Percentiles rank a stretch among this genome's conserved stretches.
phyloP scores from a whole-genome alignment of 2,797 vertebrate genomes.

The Hirundo rustica region DNA sequence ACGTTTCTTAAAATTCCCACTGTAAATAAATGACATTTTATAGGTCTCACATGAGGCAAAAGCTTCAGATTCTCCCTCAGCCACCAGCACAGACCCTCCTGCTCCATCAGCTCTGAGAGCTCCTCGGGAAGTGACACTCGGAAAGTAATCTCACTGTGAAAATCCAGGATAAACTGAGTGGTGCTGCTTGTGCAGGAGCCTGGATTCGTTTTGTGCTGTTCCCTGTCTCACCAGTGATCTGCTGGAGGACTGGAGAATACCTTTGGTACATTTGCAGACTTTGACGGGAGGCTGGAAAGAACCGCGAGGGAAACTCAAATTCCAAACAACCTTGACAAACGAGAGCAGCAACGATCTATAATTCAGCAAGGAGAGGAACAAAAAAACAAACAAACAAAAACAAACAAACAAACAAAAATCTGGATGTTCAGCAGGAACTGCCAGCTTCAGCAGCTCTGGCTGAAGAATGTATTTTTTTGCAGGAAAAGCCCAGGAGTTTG shows the following conservation, averaged over 20 bases:
- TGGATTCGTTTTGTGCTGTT: fast-evolving
- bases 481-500: neutral
- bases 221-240: neutral
- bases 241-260: neutral
- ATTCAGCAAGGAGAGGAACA: neutral
- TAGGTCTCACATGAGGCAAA: neutral
- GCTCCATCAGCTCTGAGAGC: neutral
- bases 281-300: neutral
- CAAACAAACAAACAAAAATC: neutral
- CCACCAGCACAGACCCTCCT: neutral
- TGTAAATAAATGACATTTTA: neutral
- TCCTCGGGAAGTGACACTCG: neutral
- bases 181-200: neutral
- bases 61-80: neutral
- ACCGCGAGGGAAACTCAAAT: neutral
- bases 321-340: neutral
- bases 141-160: neutral
- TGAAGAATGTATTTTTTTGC: neutral
- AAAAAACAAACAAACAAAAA: too few relatives aligned
- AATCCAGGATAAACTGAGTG: neutral
- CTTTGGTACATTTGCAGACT: neutral
- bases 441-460: neutral
- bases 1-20: neutral
- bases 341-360: neutral
- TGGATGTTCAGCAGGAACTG: neutral